Base-by-base conservation (phyloP, 2,113 vertebrate genomes). In the Cyphomyrus plagiostoma region DNA sequence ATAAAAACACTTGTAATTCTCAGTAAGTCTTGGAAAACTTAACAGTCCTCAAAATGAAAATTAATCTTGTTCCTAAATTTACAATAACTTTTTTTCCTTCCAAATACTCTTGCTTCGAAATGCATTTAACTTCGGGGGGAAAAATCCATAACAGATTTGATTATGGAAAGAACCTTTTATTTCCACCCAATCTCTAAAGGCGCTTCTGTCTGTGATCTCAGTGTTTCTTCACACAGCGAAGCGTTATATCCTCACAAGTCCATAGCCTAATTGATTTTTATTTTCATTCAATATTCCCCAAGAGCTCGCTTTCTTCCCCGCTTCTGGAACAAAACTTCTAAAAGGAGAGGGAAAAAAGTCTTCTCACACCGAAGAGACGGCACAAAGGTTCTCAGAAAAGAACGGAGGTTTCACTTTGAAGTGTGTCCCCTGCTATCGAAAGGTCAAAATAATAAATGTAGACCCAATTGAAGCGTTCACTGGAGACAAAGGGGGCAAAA, bases 361-460 rank as follows among this genome's bases (percentile, higher is more conserved):
- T 94, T 93, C 92, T 93, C 93, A 89, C 94, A 94, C 93, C 39
- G 91, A 91, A 62, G 93, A 93, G 90, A 92, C 88, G 86, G 91
- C 93, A 95, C 95, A 95, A 96, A 96, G 95, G 94, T 95, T 93
- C 92, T 89, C 94, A 93, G 91, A 90, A 86, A 90, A 91, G 93
- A 94, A 93, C 88, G 94, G 93, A 92, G 91, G 92, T 92, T 92
- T 92, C 90, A 92, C 94, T 96, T 95, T 95, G 96, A 95, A 95
- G 94, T 94, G 89, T 92, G 58, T 93, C 92, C 93, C 92, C 92
- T 93, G 95, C 94, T 93, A 94, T 94, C 93, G 93, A 96, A 95
- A 97, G 96, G 96, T 97, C 96, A 96, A 97, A 97, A 96, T 97
- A 97, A 97, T 97, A 97, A 97, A 97, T 97, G 96, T 97, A 96